Evolutionary conservation across 1,140 invertebrate species (phyloP).

Genomic region (Cyphomyrmex costatus): DNA sequence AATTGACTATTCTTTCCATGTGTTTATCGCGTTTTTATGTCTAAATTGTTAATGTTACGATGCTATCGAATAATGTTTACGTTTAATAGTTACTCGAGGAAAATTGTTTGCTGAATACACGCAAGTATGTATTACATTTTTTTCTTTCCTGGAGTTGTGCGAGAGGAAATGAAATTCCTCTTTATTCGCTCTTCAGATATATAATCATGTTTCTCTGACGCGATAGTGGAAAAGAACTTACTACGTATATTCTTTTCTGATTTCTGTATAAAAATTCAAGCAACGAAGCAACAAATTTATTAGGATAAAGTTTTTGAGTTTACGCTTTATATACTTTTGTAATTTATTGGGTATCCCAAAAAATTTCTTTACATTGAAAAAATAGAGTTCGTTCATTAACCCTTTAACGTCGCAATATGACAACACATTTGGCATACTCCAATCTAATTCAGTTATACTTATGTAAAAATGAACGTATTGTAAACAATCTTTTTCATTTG

Average conservation of each 20-base stretch:
- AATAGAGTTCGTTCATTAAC: background rate
- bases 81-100: conserved; percentile 45
- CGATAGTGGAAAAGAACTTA: conserved; percentile 60
- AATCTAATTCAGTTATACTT: too few relatives aligned
- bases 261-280: conserved; percentile 4
- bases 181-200: conserved; percentile 68
- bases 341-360: background rate
- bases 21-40: background rate
- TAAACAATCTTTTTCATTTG: too few relatives aligned
- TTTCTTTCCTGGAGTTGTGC: conserved; percentile 61
- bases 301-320: conserved; percentile 1
- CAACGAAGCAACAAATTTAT: background rate
- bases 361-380: background rate
- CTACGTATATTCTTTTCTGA: background rate
- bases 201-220: conserved; percentile 66
- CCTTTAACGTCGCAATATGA: too few relatives aligned
- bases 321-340: background rate
- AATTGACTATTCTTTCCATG: background rate
- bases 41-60: conserved; percentile 30
- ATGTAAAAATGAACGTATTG: too few relatives aligned
- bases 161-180: conserved; percentile 75
- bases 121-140: conserved; percentile 47
- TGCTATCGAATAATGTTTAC: conserved; percentile 3
- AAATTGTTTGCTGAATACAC: conserved; percentile 60
- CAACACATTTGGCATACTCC: too few relatives aligned